Conservation (phyloP, 2,888 invertebrate genomes). For the Cataglyphis rosenhaueri region DNA sequence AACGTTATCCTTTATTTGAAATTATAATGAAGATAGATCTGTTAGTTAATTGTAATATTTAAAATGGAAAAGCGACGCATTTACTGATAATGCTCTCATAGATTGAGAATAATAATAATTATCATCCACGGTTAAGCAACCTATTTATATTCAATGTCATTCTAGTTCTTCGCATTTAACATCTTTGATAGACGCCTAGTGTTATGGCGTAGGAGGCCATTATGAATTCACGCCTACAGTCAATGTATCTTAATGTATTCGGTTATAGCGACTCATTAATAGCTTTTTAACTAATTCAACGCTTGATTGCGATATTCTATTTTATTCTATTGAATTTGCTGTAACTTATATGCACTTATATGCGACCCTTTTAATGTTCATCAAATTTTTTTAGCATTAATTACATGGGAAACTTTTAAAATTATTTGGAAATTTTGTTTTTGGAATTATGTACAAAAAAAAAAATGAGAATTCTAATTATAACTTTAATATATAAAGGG, state of each 20-base stretch:
- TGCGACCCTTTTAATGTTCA: not conserved
- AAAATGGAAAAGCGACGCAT: conserved; percentile 1
- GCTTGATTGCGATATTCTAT: conserved; percentile 27
- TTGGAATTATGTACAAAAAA: not conserved
- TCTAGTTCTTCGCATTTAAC: conserved; percentile 59
- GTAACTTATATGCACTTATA: not conserved
- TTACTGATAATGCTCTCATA: not conserved
- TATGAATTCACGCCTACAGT: conserved; percentile 68
- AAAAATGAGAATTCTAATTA: not conserved
- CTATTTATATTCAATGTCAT: conserved; percentile 72
- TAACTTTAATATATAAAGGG: not conserved
- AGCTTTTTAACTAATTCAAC: conserved; percentile 58
- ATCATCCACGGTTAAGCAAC: conserved; percentile 52
- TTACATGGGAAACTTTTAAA: not conserved
- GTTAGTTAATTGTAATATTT: not conserved
- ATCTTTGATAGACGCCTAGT: conserved; percentile 42
- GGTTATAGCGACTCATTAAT: conserved; percentile 45
- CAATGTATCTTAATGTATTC: conserved; percentile 54
- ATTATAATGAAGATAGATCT: not conserved
- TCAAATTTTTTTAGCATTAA: not conserved
- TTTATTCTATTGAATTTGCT: not conserved
- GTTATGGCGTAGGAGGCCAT: conserved; percentile 59
- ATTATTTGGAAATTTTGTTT: not conserved
- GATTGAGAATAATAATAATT: not conserved
- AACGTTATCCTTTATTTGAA: not conserved